Conservation (phyloP, 2,888 invertebrate species). For the Drosophila anomelani region DNA sequence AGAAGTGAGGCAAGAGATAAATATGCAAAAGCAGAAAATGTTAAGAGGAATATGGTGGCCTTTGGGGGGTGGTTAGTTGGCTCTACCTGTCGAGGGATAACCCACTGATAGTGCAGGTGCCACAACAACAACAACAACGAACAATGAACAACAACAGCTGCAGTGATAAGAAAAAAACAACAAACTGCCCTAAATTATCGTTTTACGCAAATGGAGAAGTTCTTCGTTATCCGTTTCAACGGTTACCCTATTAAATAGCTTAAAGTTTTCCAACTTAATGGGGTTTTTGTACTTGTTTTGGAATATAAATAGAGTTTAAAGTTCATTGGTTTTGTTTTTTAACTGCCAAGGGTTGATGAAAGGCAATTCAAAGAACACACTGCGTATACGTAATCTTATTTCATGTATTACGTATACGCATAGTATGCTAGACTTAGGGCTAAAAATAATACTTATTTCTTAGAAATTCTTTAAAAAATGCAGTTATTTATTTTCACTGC, state of each 20-base stretch:
- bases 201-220: constrained; percentile 43
- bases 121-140: constrained; percentile 52
- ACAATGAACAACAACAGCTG: constrained; percentile 59
- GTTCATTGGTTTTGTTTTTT: background rate
- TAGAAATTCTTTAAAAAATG: background rate
- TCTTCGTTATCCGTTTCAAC: constrained; percentile 16
- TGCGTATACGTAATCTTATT: background rate
- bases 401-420: background rate
- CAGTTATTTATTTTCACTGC: background rate
- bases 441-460: background rate
- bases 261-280: constrained; percentile 3
- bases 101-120: constrained; percentile 68
- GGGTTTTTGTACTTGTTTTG: background rate
- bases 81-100: constrained; percentile 34
- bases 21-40: constrained; percentile 68
- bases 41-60: constrained; percentile 1
- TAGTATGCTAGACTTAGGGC: no score
- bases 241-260: constrained; percentile 24
- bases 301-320: background rate
- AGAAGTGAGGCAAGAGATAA: constrained; percentile 68
- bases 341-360: background rate
- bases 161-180: constrained; percentile 63
- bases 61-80: constrained; percentile 7
- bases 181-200: constrained; percentile 69
- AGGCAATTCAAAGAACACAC: background rate